Evolutionary conservation across 35 echinoderm and acorn worm species (phyloP), one percentile per base, ranked within the genome.

Genomic region (Anneissia japonica): DNA sequence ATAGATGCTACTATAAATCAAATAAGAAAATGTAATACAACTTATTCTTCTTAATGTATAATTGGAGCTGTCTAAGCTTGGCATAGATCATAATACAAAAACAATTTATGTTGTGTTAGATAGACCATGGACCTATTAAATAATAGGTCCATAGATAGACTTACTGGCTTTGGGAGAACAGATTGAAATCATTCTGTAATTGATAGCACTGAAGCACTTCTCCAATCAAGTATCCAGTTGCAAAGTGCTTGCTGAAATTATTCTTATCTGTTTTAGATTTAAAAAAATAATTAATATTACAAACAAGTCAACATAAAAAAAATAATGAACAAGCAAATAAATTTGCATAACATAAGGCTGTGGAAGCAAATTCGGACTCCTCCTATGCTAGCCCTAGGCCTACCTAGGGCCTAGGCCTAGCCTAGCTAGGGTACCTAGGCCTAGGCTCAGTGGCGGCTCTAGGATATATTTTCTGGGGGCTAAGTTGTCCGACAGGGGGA

Each of bases 171-270:
- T 94, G 88, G 26, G 95, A 99, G 75, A 99, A 99, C 26, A 86
- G 91, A 55, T 99, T 84, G 72, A 99, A 99, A 77, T 99, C 95
- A 94, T 99, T 89, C 89, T 99, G 95, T 0, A 99, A 92, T 39
- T 99, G 76, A 80, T 99, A 91, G 46, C 89, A 94, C 80, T 94
- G 87, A 0, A 99, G 84, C 32, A 99, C 91, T 91, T 99, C 95
- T 37, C 95, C 95, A 77, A 99, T 99, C 74, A 99, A 73, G 77
- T 79, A 94, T 19, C 95, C 92, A 46, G 89, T 88, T 35, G 91
- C 88, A 91, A 91, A 99, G 43, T 41, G 37, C 82, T 91, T 86
- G 26, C 92, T 83, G 91, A 99, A 99, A 31, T 82, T 93, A 4
- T 82, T 30, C 0, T 84, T 79, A 89, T 93, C 95, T 97, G 46